Conservation (phyloP, 1,140 invertebrate species). For the Aphelenchoides besseyi region DNA sequence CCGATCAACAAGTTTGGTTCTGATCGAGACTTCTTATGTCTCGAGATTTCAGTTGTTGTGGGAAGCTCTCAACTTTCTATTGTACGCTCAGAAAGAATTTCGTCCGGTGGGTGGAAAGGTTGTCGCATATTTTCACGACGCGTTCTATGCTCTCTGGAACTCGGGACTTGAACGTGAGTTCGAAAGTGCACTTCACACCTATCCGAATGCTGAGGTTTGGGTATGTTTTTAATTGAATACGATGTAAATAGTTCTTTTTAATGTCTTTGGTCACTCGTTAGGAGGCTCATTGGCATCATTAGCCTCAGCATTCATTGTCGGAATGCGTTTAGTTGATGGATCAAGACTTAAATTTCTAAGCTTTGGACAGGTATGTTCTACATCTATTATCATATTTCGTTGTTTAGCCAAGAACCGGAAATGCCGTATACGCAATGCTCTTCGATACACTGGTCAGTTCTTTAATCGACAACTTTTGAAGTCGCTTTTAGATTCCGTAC, state of each 20-base stretch:
- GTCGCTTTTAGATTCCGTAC: conserved; percentile 31
- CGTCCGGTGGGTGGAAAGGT: conserved; percentile 46
- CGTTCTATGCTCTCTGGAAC: conserved; percentile 46
- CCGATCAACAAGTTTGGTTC: conserved; percentile 27
- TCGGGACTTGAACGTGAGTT: conserved; percentile 38
- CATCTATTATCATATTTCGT: not conserved
- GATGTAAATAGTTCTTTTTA: conserved; percentile 7
- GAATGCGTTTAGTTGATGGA: conserved; percentile 26
- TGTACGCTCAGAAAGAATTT: conserved; percentile 48
- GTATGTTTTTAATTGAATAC: conserved; percentile 31
- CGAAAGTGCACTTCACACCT: conserved; percentile 13
- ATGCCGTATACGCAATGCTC: not conserved
- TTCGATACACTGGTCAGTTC: not conserved
- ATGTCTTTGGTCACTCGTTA: conserved; percentile 43
- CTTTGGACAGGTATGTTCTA: conserved; percentile 43
- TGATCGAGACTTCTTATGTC: conserved; percentile 19
- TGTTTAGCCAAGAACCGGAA: not conserved
- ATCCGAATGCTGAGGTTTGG: conserved; percentile 44
- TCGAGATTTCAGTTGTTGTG: conserved; percentile 34
- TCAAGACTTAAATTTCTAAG: conserved; percentile 38
- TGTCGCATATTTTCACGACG: conserved; percentile 41
- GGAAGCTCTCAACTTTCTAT: conserved; percentile 44
- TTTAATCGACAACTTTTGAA: too few relatives aligned
- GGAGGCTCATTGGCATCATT: conserved; percentile 38
- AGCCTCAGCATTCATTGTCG: conserved; percentile 44